These are phyloP conservation scores for Natrix natrix DNA, from an alignment of 2,797 vertebrate species.

Conservation along the genomic window DNA sequence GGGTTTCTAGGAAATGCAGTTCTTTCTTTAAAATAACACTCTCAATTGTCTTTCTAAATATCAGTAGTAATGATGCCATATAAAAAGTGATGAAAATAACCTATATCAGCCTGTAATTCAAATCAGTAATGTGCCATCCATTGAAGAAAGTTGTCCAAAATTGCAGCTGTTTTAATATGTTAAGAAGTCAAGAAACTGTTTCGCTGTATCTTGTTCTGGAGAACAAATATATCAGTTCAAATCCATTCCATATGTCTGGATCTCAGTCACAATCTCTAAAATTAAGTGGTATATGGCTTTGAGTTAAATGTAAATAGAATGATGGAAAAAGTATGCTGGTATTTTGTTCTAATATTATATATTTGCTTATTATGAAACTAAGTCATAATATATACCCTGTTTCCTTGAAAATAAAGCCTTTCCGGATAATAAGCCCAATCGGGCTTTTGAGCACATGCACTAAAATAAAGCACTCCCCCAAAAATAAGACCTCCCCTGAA, in stretches of 20 bases:
- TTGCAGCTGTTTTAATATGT: not conserved
- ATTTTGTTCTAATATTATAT: not conserved
- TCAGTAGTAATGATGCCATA: not conserved
- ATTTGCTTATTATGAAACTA: not conserved
- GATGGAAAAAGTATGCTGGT: not conserved
- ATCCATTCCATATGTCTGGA: not conserved
- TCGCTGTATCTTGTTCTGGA: not conserved
- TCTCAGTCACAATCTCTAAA: not conserved
- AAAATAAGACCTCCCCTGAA: too few species aligned
- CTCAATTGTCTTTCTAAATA: conserved; percentile 11
- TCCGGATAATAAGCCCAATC: too few species aligned
- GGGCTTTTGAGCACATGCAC: too few species aligned
- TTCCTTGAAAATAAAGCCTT: too few species aligned
- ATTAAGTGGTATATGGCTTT: not conserved
- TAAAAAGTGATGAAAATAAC: not conserved
- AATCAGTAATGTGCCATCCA: not conserved
- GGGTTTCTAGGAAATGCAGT: not conserved
- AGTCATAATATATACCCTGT: not conserved
- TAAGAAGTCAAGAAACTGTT: not conserved
- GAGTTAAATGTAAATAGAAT: not conserved
- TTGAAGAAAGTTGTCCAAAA: not conserved
- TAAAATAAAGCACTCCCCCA: too few species aligned
- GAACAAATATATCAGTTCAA: not conserved
- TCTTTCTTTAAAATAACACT: conserved; percentile 4
- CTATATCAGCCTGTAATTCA: not conserved